Base-by-base conservation (phyloP, 1,140 invertebrate genomes). In the Ceratitis capitata region DNA sequence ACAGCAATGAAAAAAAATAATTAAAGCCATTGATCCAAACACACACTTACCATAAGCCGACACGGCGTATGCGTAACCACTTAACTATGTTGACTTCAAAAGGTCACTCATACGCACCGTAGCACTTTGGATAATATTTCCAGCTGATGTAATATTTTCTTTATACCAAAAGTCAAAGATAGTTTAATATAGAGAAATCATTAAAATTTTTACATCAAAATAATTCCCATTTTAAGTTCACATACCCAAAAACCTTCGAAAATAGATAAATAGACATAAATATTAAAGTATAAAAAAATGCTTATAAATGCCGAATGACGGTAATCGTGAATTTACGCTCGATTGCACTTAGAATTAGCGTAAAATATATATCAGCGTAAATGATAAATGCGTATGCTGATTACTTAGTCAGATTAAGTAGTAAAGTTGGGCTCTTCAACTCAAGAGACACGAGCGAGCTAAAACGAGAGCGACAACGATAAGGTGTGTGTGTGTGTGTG, bases 281-380 rank as follows among this genome's bases (percentile, higher is more conserved):
- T 69, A 69, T 69, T 69, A 4, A 5, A 69, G 32, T 69, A 19
- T 3, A n/a, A n/a, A n/a, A n/a, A n/a, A 5, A 19, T n/a, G 61
- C 61, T 69, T 35, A 69, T 69, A 35, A 69, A 69, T 69, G 35
- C 61, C 35, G 23, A 69, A 69, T 69, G 61, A 29, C 32, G 16
- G 16, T 69, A 69, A 69, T 69, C 61, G 61, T 69, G 32, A 69
- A 69, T 69, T 69, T 35, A 39, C 32, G 61, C 61, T 29, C 39
- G 61, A 69, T 39, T 69, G 61, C 61, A 32, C 32, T 35, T 32
- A 69, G 12, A 39, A 69, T 69, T 35, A 35, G 7, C 32, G 16
- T 4, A 32, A 12, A 35, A 69, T 39, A 7, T 69, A 35, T 35
- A 7, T 32, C 23, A 26, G 35, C 61, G 39, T 39, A 39, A 69